These are phyloP conservation scores for Macquaria australasica DNA, from an alignment of 2,113 vertebrate genomes.

Conservation along the genomic window DNA sequence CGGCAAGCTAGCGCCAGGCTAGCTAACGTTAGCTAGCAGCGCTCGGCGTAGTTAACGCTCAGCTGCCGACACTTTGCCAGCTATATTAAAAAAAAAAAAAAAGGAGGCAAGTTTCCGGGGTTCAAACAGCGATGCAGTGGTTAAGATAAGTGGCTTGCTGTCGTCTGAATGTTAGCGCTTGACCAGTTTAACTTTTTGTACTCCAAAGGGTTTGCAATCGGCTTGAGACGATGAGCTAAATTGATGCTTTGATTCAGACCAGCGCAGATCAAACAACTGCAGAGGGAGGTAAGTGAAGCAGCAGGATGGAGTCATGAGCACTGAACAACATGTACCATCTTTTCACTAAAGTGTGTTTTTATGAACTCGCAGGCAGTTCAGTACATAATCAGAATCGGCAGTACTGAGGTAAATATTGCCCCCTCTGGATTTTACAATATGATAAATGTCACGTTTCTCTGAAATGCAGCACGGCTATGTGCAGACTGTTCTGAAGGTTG, in stretches of 20 bases:
- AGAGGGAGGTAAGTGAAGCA: constrained; percentile 69
- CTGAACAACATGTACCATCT: neutral
- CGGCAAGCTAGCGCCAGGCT: constrained; percentile 27
- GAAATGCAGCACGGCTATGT: neutral
- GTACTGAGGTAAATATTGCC: neutral
- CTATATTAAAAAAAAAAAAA: too few relatives aligned
- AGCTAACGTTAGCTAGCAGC: constrained; percentile 59
- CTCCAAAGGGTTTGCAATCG: neutral
- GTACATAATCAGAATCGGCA: neutral
- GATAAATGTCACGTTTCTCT: neutral
- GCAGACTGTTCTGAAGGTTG: neutral
- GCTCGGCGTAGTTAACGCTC: constrained; percentile 22
- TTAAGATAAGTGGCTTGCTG: neutral
- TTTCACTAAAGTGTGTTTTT: neutral
- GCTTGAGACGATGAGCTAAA: constrained; percentile 62
- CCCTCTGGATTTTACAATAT: neutral
- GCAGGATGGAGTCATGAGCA: constrained; percentile 16
- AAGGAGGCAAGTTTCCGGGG: neutral
- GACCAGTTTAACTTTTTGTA: neutral
- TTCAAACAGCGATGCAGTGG: constrained; percentile 9
- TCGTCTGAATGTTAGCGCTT: constrained; percentile 2
- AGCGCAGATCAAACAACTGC: constrained; percentile 64
- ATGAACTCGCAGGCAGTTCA: neutral
- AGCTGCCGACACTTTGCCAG: constrained; percentile 37
- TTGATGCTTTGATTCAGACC: constrained; percentile 59